phyloP scores from a whole-genome alignment of 2,888 invertebrate species.

The Latheticus oryzae region DNA sequence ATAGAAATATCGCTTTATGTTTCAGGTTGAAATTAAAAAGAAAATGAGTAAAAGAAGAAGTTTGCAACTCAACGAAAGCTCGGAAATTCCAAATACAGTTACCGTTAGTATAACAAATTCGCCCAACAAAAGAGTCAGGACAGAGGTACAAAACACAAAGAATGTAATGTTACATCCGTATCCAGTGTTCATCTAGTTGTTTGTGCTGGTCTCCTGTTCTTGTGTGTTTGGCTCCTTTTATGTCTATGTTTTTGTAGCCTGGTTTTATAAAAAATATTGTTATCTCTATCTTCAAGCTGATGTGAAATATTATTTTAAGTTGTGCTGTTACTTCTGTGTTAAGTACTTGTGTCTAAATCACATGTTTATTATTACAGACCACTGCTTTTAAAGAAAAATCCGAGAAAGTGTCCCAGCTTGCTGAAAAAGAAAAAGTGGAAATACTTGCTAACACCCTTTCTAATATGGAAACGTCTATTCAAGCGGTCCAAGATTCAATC shows the following conservation, averaged over 20 bases:
- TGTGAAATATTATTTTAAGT: slow-evolving; percentile 28
- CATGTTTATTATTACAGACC: slow-evolving; percentile 28
- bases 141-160: slow-evolving; percentile 13
- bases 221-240: slow-evolving; percentile 25
- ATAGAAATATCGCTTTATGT: slow-evolving; percentile 26
- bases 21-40: slow-evolving; percentile 9
- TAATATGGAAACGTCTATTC: slow-evolving; percentile 28
- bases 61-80: slow-evolving; percentile 23
- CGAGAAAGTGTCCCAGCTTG: slow-evolving; percentile 14
- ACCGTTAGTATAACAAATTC: slow-evolving; percentile 28
- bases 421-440: slow-evolving; percentile 14
- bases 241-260: slow-evolving; percentile 22
- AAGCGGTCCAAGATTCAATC: slow-evolving; percentile 30
- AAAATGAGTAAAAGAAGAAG: slow-evolving; percentile 24
- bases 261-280: slow-evolving; percentile 31
- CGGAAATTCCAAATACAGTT: no score
- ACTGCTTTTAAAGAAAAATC: slow-evolving; percentile 24
- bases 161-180: slow-evolving; percentile 28
- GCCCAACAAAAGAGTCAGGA: slow-evolving; percentile 26
- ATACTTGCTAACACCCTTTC: slow-evolving; percentile 22
- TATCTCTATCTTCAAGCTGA: slow-evolving; percentile 30
- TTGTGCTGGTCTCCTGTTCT: no score
- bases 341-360: slow-evolving; percentile 28
- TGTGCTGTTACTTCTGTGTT: slow-evolving; percentile 26
- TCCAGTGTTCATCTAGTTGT: slow-evolving; percentile 30